phyloP scores from a whole-genome alignment of 1,140 invertebrate species.

The Pogonognathellus flavescens region DNA sequence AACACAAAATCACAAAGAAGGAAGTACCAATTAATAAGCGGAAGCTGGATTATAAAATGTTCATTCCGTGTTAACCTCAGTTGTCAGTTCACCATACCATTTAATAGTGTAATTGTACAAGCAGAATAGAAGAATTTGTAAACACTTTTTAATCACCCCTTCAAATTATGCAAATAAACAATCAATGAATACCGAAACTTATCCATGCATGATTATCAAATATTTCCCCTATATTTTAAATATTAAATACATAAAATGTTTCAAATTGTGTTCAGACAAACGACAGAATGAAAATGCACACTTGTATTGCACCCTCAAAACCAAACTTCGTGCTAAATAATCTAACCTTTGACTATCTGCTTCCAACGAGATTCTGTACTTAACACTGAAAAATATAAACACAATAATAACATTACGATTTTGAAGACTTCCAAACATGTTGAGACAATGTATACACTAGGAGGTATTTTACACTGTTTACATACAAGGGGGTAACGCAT shows the following conservation, averaged over 20 bases:
- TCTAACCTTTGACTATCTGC: constrained; percentile 35
- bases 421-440: neutral
- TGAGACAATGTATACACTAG: neutral
- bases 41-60: no score
- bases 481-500: neutral
- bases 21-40: no score
- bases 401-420: neutral
- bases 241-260: neutral
- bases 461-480: neutral
- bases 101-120: neutral
- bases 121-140: neutral
- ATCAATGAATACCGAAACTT: neutral
- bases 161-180: neutral
- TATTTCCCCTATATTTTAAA: neutral
- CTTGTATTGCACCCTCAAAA: neutral
- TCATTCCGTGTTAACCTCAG: neutral
- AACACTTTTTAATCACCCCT: neutral
- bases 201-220: neutral
- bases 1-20: no score
- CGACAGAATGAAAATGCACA: neutral
- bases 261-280: neutral
- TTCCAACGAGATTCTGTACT: constrained; percentile 21
- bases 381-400: constrained; percentile 20
- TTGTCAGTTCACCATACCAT: neutral
- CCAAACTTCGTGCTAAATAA: neutral